Percentiles rank a stretch among this genome's conserved stretches.
Evolutionary conservation across 35 echinoderm and acorn worm species (phyloP).

Genomic region (Apostichopus californicus): DNA sequence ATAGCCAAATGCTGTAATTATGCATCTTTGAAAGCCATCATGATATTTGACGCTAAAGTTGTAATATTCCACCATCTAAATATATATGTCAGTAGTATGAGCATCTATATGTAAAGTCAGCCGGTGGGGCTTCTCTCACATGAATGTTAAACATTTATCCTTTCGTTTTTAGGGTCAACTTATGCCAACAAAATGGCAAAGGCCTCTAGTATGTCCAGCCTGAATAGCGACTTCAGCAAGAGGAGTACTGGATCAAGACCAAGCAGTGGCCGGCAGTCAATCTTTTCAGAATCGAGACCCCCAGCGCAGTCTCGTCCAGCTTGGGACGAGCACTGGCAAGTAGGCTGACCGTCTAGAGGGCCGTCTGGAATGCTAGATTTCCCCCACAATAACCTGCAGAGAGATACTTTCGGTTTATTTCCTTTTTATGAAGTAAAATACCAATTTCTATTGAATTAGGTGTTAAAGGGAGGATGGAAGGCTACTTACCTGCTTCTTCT

Average conservation of each 20-base stretch:
- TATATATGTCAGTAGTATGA: no score
- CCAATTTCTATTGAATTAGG: no score
- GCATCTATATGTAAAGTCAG: no score
- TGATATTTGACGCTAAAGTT: no score
- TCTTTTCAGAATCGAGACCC: conserved; percentile 10
- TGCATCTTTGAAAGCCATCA: no score
- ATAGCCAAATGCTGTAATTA: no score
- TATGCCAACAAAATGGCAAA: conserved; percentile 52
- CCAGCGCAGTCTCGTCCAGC: neutral
- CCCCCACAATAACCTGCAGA: no score
- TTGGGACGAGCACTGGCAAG: conserved; percentile 48
- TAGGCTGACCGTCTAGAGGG: neutral
- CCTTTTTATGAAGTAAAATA: no score
- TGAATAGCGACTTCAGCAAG: conserved; percentile 44
- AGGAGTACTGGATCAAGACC: conserved; percentile 20
- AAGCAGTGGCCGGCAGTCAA: conserved; percentile 26
- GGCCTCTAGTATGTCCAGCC: conserved; percentile 49
- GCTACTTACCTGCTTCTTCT: no score
- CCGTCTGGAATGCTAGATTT: neutral
- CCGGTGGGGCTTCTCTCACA: neutral
- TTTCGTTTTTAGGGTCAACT: conserved; percentile 6
- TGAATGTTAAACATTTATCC: neutral
- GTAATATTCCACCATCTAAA: no score
- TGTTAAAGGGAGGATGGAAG: no score
- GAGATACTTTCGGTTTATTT: no score